Evolutionary conservation across 2,797 vertebrate species (phyloP).

Genomic region (Smutsia gigantea): DNA sequence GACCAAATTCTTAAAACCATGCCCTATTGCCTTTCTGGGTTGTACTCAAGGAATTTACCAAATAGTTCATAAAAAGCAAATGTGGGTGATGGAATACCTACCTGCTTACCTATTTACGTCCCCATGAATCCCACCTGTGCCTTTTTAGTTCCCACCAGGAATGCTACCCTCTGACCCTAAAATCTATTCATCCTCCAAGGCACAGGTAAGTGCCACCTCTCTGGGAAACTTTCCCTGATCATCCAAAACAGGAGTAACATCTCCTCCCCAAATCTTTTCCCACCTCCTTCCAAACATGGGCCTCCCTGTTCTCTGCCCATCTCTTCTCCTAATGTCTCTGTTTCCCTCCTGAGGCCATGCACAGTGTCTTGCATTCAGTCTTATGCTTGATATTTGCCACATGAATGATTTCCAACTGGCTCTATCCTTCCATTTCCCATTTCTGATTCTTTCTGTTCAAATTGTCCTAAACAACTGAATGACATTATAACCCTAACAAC

Average conservation of each 20-base stretch:
- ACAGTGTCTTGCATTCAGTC: rapidly evolving
- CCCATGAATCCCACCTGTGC: rapidly evolving
- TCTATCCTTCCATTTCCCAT: not conserved
- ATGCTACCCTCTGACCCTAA: not conserved
- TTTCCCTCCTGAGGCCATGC: not conserved
- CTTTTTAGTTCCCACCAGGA: not conserved
- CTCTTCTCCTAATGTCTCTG: rapidly evolving
- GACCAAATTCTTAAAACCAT: rapidly evolving
- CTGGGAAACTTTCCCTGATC: not conserved
- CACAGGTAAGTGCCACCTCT: not conserved
- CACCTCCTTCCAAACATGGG: not conserved
- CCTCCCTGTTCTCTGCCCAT: no score
- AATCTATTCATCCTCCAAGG: not conserved
- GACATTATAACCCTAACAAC: no score
- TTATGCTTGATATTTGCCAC: not conserved
- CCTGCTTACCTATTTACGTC: no score
- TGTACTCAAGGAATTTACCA: not conserved
- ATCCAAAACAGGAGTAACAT: not conserved
- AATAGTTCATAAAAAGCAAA: not conserved
- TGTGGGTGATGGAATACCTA: rapidly evolving
- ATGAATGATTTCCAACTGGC: not conserved
- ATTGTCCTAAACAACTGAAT: not conserved
- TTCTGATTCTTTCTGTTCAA: not conserved
- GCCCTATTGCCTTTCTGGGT: not conserved
- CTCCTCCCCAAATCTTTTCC: no score